Conservation (phyloP, 2,113 vertebrate genomes). For the Mellivora capensis region DNA sequence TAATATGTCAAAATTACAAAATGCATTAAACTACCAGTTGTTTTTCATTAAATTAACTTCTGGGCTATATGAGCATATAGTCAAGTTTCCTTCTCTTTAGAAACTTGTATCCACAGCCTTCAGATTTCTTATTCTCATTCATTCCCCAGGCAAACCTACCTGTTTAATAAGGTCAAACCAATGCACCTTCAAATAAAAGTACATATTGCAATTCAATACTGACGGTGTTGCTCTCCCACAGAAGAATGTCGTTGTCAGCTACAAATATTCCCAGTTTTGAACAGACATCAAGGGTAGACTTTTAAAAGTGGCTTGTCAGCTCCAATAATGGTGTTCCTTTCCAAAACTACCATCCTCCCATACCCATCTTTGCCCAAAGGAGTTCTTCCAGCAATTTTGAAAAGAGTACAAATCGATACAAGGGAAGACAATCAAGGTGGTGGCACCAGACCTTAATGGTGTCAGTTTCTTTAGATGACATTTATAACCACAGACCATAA, state of each 20-base stretch:
- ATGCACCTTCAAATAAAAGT: not conserved
- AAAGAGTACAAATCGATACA: not conserved
- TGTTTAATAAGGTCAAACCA: not conserved
- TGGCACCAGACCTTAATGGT: not conserved
- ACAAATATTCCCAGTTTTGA: not conserved
- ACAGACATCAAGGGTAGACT: not conserved
- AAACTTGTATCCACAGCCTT: not conserved
- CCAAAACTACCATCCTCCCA: not conserved
- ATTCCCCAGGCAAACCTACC: not conserved
- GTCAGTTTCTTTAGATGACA: conserved; percentile 20
- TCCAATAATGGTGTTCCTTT: not conserved
- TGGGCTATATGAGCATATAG: not conserved
- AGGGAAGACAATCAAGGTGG: not conserved
- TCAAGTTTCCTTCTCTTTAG: not conserved
- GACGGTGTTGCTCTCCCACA: not conserved
- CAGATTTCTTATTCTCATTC: not conserved
- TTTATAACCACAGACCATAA: conserved; percentile 13
- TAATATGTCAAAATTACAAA: not conserved
- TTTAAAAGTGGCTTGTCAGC: not conserved
- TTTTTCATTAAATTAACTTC: conserved; percentile 11
- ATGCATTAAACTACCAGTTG: not conserved
- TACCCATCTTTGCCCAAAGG: not conserved
- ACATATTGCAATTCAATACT: not conserved
- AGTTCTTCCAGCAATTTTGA: not conserved
- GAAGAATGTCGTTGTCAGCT: not conserved